Base-by-base conservation (phyloP, 2,888 invertebrate genomes). In the Microctonus brassicae region DNA sequence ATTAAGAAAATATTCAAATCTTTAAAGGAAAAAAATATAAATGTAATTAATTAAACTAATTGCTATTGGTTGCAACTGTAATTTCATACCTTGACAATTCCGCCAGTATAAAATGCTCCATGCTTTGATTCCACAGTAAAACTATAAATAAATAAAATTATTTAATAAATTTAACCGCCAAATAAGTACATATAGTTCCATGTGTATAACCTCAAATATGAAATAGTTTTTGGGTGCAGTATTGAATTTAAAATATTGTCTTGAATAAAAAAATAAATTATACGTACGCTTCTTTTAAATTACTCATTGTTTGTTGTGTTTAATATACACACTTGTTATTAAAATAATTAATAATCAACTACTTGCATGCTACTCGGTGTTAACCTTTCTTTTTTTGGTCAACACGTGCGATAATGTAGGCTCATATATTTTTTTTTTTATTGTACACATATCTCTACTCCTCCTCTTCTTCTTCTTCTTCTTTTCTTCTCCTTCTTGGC, bases 81-180 rank as follows among this genome's bases (percentile, higher is more conserved):
- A 29, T 36, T 58, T 76, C 81, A 77, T 82, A 89, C 90, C 78
- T 92, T 90, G 55, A 96, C 90, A 81, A 92, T 91, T 69, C 95
- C 95, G 9, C 95, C 95, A 0, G 94, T 94, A 81, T 93, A 96
- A 85, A 95, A 95, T 26, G 95, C 94, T 72, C 92, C 92, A 83
- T 93, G 91, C 80, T 93, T 93, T 3, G 91, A 90, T 80, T 92
- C 91, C 66, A 93, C 92, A 73, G 94, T 93, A 88, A 92, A 95
- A 75, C 96, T 96, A 33, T 17, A 62, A 24, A n/a, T 10, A 39
- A 39, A 24, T 22, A 39, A 0, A 39, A 24, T 42, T 11, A 61
- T 29, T 36, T 17, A 3, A 60, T 22, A 22, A 39, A 53, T 55
- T 20, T 55, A 55, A 13, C 22, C 11, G 7, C 17, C 33, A 33